These are phyloP conservation scores for Folsomia manolachei DNA, from an alignment of 2,888 invertebrate genomes.

Conservation along the genomic window DNA sequence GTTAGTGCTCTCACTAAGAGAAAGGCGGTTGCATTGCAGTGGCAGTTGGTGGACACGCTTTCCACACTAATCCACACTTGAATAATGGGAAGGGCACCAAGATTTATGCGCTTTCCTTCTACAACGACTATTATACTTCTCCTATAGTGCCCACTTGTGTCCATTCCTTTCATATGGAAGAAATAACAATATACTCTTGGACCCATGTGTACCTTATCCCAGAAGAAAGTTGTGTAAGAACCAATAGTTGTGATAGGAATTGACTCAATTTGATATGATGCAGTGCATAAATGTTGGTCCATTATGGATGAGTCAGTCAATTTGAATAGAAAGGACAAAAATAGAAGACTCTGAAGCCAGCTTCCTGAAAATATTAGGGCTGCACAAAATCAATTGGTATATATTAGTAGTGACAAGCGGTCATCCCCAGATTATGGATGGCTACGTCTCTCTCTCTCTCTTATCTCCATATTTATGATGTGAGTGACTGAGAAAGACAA, in stretches of 20 bases:
- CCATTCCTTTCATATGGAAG: no score
- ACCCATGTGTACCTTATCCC: no score
- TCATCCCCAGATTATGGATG: not conserved
- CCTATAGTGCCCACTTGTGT: no score
- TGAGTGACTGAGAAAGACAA: no score
- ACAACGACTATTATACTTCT: not conserved
- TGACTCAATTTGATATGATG: no score
- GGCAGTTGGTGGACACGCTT: constrained; percentile 37
- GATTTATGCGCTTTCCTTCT: constrained; percentile 30
- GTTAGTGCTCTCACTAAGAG: no score
- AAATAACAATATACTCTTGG: no score
- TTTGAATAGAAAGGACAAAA: no score
- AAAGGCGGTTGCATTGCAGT: not conserved
- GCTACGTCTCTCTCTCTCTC: not conserved
- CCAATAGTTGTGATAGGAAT: no score
- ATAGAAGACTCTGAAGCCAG: no score
- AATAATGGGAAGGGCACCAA: constrained; percentile 36
- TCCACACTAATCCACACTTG: constrained; percentile 30
- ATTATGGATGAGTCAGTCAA: not conserved
- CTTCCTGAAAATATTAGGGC: no score
- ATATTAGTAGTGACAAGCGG: not conserved
- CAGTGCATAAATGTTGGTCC: not conserved
- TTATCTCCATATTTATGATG: not conserved
- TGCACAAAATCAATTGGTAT: not conserved
- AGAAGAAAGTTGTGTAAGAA: no score